phyloP scores from a whole-genome alignment of 1,140 invertebrate genomes.

The Drosophila pallidifrons region DNA sequence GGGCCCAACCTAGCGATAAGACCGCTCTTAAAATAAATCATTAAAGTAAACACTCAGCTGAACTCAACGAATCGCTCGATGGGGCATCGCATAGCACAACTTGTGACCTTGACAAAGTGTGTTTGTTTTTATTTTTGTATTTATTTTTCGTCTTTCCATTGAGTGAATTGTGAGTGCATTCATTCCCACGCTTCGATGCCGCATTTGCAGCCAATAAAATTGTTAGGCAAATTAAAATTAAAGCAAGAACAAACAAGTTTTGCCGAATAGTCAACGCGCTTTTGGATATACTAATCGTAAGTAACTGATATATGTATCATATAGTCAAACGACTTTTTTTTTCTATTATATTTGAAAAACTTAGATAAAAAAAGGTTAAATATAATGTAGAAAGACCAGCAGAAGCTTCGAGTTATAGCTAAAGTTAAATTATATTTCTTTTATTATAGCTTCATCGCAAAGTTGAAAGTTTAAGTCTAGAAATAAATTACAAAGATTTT shows the following conservation, averaged over 20 bases:
- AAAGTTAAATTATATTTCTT: too few species aligned
- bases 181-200: constrained; percentile 74
- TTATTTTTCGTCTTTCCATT: constrained; percentile 20
- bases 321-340: too few species aligned
- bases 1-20: constrained; percentile 30
- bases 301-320: too few species aligned
- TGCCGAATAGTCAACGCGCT: constrained; percentile 8
- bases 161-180: constrained; percentile 39
- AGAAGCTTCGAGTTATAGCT: too few species aligned
- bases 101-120: constrained; percentile 48
- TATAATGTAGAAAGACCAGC: too few species aligned
- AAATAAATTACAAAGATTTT: too few species aligned
- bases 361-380: too few species aligned
- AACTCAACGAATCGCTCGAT: constrained; percentile 33
- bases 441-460: too few species aligned
- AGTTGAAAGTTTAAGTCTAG: too few species aligned
- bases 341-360: too few species aligned
- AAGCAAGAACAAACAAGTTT: constrained; percentile 33
- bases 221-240: constrained; percentile 50
- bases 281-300: too few species aligned
- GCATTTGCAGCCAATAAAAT: constrained; percentile 69
- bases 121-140: constrained; percentile 6
- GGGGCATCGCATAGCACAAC: constrained; percentile 33
- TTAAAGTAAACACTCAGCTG: constrained; percentile 63
- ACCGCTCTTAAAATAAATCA: constrained; percentile 56